Conservation (phyloP, 23 tunicate genomes). For the Clavelina lepadiformis region DNA sequence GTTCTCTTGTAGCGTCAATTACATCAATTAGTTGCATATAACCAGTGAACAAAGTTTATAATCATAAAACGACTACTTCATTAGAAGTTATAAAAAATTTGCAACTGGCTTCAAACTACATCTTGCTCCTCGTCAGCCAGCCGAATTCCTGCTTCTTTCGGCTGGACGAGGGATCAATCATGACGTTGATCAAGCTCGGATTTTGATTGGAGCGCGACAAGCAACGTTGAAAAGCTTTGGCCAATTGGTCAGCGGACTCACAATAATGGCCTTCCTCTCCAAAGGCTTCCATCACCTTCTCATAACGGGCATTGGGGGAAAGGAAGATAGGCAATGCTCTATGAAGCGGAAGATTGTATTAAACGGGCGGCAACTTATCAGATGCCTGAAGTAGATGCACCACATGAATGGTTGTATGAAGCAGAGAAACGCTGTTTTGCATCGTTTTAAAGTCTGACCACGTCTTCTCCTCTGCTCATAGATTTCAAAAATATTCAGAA, state of each 20-base stretch:
- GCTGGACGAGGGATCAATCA: conserved; percentile 65
- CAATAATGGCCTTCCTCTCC: conserved; percentile 79
- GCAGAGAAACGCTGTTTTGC: not conserved
- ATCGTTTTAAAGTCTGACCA: no score
- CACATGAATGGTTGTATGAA: not conserved
- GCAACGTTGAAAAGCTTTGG: conserved; percentile 29
- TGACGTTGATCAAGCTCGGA: conserved; percentile 64
- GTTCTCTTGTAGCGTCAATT: no score
- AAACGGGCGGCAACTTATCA: not conserved
- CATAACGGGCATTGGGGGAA: conserved; percentile 64
- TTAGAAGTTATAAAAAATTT: no score
- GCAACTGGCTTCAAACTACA: no score
- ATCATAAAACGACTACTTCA: no score
- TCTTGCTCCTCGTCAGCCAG: conserved; percentile 87
- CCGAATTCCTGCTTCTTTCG: conserved; percentile 77
- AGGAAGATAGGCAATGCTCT: conserved; percentile 77
- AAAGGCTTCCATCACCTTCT: conserved; percentile 64
- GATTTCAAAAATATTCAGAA: no score
- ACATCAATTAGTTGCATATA: no score
- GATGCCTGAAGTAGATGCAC: not conserved
- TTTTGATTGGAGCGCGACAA: conserved; percentile 13
- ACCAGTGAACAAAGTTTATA: no score
- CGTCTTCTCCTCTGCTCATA: no score
- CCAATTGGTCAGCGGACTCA: conserved; percentile 47
- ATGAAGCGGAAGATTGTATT: not conserved